These are phyloP conservation scores for Cyprinus carpio DNA, from an alignment of 2,113 vertebrate species.

Conservation along the genomic window DNA sequence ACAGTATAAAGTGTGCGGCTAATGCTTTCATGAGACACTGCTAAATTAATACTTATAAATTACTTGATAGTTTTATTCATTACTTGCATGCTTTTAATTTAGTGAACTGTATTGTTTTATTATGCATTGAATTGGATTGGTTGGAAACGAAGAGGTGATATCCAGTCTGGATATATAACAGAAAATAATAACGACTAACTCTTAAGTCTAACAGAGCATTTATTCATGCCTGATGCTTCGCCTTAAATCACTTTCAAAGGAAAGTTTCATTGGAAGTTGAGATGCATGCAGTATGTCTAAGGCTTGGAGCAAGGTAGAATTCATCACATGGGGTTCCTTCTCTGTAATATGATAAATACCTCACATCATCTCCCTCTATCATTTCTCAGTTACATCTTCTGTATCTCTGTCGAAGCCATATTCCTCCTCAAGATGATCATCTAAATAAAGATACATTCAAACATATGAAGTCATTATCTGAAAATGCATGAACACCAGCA, in stretches of 20 bases:
- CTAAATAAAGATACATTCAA: slow-evolving; percentile 30
- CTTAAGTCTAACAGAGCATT: slow-evolving; percentile 8
- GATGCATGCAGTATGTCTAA: slow-evolving; percentile 35
- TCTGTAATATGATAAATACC: slow-evolving; percentile 17
- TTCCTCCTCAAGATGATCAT: not conserved
- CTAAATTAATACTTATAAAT: not conserved
- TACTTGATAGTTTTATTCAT: not conserved
- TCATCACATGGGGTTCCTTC: not conserved
- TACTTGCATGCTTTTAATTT: slow-evolving; percentile 36
- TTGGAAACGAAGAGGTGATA: not conserved
- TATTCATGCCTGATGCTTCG: not conserved
- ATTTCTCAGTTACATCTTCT: slow-evolving; percentile 26
- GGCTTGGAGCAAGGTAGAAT: slow-evolving; percentile 2
- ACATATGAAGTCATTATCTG: not conserved
- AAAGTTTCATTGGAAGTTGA: slow-evolving; percentile 4
- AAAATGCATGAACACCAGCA: slow-evolving; percentile 46
- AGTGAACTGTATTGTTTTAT: slow-evolving; percentile 20
- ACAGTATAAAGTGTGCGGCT: not conserved
- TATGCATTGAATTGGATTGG: not conserved
- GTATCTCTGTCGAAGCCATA: slow-evolving; percentile 29
- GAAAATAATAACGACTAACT: slow-evolving; percentile 8
- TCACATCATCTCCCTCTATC: slow-evolving; percentile 14
- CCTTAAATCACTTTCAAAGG: slow-evolving; percentile 2
- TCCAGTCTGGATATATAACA: slow-evolving; percentile 10
- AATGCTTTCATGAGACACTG: not conserved